Evolutionary conservation across 1,140 invertebrate genomes (phyloP).

Genomic region (Papilio polytes): DNA sequence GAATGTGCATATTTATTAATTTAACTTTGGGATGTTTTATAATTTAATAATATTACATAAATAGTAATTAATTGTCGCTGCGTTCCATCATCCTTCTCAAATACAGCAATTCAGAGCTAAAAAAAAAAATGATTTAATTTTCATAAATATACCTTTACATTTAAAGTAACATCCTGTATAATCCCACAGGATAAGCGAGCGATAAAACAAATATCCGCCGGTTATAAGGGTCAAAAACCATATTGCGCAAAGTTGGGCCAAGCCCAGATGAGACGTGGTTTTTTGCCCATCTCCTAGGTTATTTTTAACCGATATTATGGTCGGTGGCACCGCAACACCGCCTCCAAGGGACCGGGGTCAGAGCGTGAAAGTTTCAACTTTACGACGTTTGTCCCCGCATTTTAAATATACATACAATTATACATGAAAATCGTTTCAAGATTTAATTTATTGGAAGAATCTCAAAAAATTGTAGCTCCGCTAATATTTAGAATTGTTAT

Average conservation of each 20-base stretch:
- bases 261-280: slow-evolving; percentile 71
- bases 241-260: slow-evolving; percentile 79
- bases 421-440: neutral
- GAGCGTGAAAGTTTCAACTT: slow-evolving; percentile 28
- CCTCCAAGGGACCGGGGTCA: slow-evolving; percentile 28
- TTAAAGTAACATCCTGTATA: slow-evolving; percentile 51
- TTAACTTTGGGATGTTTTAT: too few relatives aligned
- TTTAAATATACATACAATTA: slow-evolving; percentile 2
- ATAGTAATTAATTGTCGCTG: too few relatives aligned
- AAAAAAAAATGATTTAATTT: slow-evolving; percentile 13
- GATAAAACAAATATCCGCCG: slow-evolving; percentile 81
- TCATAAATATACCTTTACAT: neutral
- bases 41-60: too few relatives aligned
- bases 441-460: too few relatives aligned
- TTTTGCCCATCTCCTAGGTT: slow-evolving; percentile 75
- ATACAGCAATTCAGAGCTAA: too few relatives aligned
- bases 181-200: slow-evolving; percentile 69
- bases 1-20: too few relatives aligned
- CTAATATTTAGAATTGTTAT: too few relatives aligned
- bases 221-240: slow-evolving; percentile 79
- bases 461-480: too few relatives aligned
- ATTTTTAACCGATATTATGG: slow-evolving; percentile 73
- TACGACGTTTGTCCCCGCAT: neutral
- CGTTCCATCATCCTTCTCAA: too few relatives aligned
- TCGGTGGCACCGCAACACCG: slow-evolving; percentile 45